Conservation (phyloP, 2,888 invertebrate species). For the Heliconius cydno region DNA sequence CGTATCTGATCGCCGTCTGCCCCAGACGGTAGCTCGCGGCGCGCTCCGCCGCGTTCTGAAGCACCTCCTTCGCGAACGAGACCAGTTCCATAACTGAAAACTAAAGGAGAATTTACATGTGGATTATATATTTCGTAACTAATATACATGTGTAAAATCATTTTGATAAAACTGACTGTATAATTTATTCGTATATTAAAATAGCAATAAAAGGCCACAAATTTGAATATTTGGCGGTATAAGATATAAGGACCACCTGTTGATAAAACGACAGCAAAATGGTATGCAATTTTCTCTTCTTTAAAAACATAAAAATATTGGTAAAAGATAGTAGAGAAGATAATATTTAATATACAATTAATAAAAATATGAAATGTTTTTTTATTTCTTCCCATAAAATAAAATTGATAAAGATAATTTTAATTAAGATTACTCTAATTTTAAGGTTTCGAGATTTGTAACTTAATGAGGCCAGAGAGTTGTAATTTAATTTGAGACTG, state of each 20-base stretch:
- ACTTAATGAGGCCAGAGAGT: too few relatives aligned
- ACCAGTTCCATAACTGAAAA: conserved; percentile 72
- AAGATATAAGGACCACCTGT: neutral
- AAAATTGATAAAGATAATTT: too few relatives aligned
- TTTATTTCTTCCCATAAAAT: too few relatives aligned
- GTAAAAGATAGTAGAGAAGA: too few relatives aligned
- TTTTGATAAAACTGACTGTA: neutral
- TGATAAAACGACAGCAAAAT: too few relatives aligned
- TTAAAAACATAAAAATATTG: too few relatives aligned
- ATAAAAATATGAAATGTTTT: too few relatives aligned
- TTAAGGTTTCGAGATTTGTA: too few relatives aligned
- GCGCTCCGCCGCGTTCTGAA: conserved; percentile 68
- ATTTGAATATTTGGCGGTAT: neutral
- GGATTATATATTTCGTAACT: neutral
- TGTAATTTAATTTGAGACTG: too few relatives aligned
- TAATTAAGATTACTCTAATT: too few relatives aligned
- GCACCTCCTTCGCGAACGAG: conserved; percentile 64
- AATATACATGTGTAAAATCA: neutral
- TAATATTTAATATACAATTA: too few relatives aligned
- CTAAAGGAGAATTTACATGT: neutral
- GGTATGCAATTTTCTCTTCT: too few relatives aligned
- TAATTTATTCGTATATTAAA: neutral
- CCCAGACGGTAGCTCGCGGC: conserved; percentile 75
- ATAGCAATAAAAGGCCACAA: neutral
- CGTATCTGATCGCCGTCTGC: conserved; percentile 70